phyloP scores from a whole-genome alignment of 2,797 vertebrate species.

The Eidolon dupreanum region DNA sequence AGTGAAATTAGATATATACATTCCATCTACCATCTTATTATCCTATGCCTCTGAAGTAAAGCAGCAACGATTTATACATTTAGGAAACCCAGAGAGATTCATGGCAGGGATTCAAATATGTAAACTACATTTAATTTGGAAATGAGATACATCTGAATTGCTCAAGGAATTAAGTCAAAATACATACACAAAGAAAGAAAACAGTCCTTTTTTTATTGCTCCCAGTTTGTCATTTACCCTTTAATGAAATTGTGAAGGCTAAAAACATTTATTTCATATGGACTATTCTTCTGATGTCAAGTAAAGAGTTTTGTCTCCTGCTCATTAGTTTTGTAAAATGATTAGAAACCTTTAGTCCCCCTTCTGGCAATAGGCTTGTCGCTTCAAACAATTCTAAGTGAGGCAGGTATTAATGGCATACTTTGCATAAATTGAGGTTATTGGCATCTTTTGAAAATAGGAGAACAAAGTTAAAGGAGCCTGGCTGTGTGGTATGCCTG shows the following conservation, averaged over 20 bases:
- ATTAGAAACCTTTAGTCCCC: not conserved
- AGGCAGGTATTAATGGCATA: not conserved
- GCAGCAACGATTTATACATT: conserved; percentile 2
- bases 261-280: conserved; percentile 32
- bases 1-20: conserved; percentile 48
- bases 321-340: conserved; percentile 10
- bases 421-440: not conserved
- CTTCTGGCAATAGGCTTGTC: not conserved
- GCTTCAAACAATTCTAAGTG: not conserved
- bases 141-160: conserved; percentile 46
- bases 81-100: not conserved
- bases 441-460: not conserved
- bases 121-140: conserved; percentile 62
- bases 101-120: conserved; percentile 46
- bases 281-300: not conserved
- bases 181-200: conserved; percentile 39
- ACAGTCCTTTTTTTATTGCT: not conserved
- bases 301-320: not conserved
- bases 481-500: not conserved
- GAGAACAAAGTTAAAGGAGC: not conserved
- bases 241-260: conserved; percentile 34
- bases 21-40: conserved; percentile 44
- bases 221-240: conserved; percentile 26
- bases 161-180: conserved; percentile 53
- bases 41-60: conserved; percentile 17